These are phyloP conservation scores for Uria aalge DNA, from an alignment of 2,113 vertebrate species.

Conservation along the genomic window DNA sequence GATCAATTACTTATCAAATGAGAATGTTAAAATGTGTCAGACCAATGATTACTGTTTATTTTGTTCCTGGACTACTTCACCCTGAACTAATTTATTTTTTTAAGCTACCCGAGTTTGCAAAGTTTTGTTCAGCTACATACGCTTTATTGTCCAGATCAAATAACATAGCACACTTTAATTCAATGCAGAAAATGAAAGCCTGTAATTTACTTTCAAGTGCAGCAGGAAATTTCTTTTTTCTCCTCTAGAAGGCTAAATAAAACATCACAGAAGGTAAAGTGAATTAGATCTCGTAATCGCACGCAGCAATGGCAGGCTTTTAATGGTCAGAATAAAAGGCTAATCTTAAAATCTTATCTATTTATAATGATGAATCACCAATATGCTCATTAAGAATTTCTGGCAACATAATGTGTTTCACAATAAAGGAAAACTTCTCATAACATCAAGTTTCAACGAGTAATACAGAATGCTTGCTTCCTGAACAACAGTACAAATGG, in stretches of 20 bases:
- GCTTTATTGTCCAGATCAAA: slow-evolving; percentile 41
- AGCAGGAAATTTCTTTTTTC: slow-evolving; percentile 41
- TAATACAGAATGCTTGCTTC: neutral
- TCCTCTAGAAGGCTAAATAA: slow-evolving; percentile 50
- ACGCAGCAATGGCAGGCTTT: slow-evolving; percentile 6
- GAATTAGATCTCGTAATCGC: slow-evolving; percentile 25
- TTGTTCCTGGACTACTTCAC: slow-evolving; percentile 33
- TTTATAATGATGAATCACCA: slow-evolving; percentile 21
- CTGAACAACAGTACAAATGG: neutral
- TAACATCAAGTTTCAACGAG: neutral
- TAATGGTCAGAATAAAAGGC: slow-evolving; percentile 19
- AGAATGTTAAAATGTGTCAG: slow-evolving; percentile 27
- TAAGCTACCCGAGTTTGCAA: slow-evolving; percentile 12
- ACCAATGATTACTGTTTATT: slow-evolving; percentile 25
- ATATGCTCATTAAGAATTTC: slow-evolving; percentile 24
- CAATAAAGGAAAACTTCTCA: neutral
- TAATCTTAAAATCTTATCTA: slow-evolving; percentile 18
- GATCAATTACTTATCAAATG: slow-evolving; percentile 55
- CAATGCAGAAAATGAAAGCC: slow-evolving; percentile 47
- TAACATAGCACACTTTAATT: slow-evolving; percentile 55
- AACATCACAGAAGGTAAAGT: slow-evolving; percentile 18
- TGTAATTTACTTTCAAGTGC: slow-evolving; percentile 60
- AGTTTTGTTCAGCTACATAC: slow-evolving; percentile 48
- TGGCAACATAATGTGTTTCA: neutral
- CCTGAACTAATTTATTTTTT: slow-evolving; percentile 40